These are phyloP conservation scores for Saccopteryx leptura DNA, from an alignment of 2,113 vertebrate genomes.

Conservation along the genomic window DNA sequence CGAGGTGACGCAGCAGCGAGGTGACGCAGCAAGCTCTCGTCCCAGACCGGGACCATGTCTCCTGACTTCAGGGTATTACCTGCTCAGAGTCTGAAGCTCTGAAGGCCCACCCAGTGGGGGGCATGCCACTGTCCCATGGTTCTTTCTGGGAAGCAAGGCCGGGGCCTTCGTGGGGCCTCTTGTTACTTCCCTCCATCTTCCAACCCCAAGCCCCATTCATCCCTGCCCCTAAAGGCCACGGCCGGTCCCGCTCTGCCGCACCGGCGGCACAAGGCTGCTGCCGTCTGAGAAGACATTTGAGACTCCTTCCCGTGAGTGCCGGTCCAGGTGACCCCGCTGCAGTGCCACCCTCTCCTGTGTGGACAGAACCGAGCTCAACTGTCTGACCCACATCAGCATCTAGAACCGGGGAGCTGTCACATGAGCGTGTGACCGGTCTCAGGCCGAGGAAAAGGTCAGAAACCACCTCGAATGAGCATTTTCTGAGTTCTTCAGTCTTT, in stretches of 20 bases:
- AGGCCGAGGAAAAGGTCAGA: neutral
- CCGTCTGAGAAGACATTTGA: neutral
- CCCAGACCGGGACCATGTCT: neutral
- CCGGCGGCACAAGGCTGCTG: no score
- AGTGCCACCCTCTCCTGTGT: neutral
- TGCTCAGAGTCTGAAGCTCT: neutral
- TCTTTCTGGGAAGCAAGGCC: neutral
- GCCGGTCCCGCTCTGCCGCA: neutral
- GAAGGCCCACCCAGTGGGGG: no score
- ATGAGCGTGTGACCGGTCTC: fast-evolving
- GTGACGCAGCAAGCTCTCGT: neutral
- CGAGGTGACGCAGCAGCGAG: neutral
- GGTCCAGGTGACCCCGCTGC: neutral
- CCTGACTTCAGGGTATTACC: neutral
- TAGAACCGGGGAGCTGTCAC: neutral
- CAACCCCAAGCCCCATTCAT: neutral
- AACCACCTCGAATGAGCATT: neutral
- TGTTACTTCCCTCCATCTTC: neutral
- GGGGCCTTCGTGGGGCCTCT: neutral
- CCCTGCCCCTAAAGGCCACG: neutral
- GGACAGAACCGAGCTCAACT: fast-evolving
- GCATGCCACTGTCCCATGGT: neutral
- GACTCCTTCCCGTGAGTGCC: neutral
- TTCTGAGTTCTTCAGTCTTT: neutral
- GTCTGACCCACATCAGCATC: neutral